Percentiles rank a stretch among this genome's conserved stretches.
Conservation (phyloP, 2,797 vertebrate species). For the Petrocephalus schoutedeni region DNA sequence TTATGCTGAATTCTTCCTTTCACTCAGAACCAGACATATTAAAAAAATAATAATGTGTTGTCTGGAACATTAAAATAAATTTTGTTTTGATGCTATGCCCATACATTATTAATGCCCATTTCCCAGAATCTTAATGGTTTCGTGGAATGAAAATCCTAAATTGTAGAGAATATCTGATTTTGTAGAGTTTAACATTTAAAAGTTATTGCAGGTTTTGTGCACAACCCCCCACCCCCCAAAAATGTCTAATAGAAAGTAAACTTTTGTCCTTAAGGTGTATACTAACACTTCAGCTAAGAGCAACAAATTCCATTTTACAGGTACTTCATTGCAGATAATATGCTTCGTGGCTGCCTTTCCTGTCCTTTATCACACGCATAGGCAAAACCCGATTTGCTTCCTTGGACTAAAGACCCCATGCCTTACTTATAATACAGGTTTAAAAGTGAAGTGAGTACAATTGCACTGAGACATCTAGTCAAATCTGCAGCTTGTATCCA, state of each 20-base stretch:
- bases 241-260: background rate
- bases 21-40: constrained; percentile 31
- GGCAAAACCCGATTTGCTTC: background rate
- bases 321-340: background rate
- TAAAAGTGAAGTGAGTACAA: background rate
- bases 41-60: constrained; percentile 24
- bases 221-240: too few relatives aligned
- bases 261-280: background rate
- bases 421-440: background rate
- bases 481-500: background rate
- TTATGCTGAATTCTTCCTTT: constrained; percentile 54
- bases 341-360: background rate
- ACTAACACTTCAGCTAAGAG: background rate
- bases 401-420: background rate
- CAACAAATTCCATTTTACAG: background rate
- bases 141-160: background rate
- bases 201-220: background rate
- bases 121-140: background rate
- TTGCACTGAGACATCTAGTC: background rate
- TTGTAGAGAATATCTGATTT: background rate
- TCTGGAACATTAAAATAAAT: constrained; percentile 21
- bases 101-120: background rate
- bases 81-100: background rate
- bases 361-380: background rate
- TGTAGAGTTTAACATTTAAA: background rate